Conservation (phyloP, 1,140 invertebrate genomes). For the Dinoponera quadriceps region DNA sequence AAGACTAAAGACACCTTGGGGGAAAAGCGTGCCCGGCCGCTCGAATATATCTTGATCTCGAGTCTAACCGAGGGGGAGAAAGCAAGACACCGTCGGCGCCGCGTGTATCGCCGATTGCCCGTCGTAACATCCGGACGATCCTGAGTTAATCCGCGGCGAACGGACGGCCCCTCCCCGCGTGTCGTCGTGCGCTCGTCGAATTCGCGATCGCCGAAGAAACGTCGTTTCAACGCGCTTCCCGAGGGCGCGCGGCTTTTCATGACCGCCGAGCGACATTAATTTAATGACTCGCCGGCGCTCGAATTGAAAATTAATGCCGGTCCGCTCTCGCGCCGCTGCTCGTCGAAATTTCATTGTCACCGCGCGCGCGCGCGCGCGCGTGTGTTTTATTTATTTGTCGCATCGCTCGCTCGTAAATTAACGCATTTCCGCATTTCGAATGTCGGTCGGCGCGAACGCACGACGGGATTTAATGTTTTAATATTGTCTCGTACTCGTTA, state of each 20-base stretch:
- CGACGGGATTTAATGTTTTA: too few relatives aligned
- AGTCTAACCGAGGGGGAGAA: neutral
- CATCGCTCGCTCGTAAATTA: constrained; percentile 1
- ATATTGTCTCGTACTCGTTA: too few relatives aligned
- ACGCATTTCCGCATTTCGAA: too few relatives aligned
- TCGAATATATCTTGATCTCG: constrained; percentile 58
- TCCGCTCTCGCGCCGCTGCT: neutral
- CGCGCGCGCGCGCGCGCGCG: too few relatives aligned
- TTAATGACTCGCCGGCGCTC: constrained; percentile 23
- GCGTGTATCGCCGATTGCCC: constrained; percentile 32
- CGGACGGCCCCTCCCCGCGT: neutral
- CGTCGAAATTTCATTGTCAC: constrained; percentile 17
- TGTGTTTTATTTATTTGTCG: constrained; percentile 12
- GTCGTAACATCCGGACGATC: constrained; percentile 11
- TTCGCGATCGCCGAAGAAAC: constrained; percentile 3
- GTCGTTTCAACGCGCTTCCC: neutral
- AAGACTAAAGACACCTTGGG: constrained; percentile 66
- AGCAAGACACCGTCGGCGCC: neutral
- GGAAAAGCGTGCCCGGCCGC: constrained; percentile 3
- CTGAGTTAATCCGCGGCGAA: constrained; percentile 10
- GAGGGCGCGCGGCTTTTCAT: neutral
- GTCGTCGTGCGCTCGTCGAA: neutral
- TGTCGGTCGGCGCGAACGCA: too few relatives aligned
- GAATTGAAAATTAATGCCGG: constrained; percentile 31
- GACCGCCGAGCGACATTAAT: neutral